A percentile compares a stretch with the other conserved stretches of the same genome.
Conservation (phyloP, 2,888 invertebrate species). For the Clitarchus hookeri region DNA sequence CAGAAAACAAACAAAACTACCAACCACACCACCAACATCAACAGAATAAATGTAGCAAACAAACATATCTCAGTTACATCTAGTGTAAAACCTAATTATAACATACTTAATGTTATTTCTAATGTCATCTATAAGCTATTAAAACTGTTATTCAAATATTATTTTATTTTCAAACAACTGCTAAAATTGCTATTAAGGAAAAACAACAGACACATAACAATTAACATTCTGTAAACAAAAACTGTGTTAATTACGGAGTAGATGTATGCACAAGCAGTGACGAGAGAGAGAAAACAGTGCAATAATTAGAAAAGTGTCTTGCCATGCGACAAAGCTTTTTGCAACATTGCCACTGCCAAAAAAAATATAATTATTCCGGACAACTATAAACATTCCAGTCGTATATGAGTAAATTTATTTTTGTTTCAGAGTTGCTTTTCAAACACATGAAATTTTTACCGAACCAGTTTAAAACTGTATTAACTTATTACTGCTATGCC, state of each 20-base stretch:
- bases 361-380: neutral
- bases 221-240: neutral
- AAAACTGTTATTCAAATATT: neutral
- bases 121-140: neutral
- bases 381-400: neutral
- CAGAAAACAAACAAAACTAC: constrained; percentile 41
- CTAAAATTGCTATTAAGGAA: neutral
- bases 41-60: constrained; percentile 33
- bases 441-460: too few relatives aligned
- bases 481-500: too few relatives aligned
- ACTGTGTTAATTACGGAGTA: constrained; percentile 7
- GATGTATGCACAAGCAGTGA: neutral
- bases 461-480: too few relatives aligned
- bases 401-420: too few relatives aligned
- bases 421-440: too few relatives aligned
- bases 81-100: neutral
- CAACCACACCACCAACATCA: constrained; percentile 14
- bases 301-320: neutral
- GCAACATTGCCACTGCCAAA: neutral
- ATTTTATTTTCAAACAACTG: neutral
- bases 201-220: neutral
- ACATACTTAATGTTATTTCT: constrained; percentile 7
- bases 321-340: neutral
- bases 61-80: constrained; percentile 24
- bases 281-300: neutral